phyloP scores from a whole-genome alignment of 2,113 vertebrate species.

The Carettochelys insculpta region DNA sequence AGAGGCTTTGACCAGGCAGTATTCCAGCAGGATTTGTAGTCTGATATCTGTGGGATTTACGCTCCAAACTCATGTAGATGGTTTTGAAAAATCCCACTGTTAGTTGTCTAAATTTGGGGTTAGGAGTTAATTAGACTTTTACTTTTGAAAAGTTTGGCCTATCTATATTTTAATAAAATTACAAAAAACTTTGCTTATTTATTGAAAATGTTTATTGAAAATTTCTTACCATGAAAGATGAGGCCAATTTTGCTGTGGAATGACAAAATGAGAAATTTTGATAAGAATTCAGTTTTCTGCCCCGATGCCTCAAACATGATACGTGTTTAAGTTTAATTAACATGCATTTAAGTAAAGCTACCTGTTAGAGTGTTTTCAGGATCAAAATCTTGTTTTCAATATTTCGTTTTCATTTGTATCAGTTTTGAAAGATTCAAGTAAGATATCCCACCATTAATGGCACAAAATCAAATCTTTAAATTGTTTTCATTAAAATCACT shows the following conservation, averaged over 20 bases:
- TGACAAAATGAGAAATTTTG: neutral
- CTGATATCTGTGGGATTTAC: neutral
- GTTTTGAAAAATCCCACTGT: neutral
- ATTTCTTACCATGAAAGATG: neutral
- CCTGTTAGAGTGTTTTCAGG: constrained; percentile 14
- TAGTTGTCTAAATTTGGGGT: neutral
- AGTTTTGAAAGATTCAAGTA: neutral
- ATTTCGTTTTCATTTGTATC: neutral
- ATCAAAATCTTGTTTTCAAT: neutral
- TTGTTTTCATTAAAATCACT: neutral
- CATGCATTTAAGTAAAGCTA: neutral
- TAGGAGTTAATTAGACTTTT: neutral
- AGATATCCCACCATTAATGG: neutral
- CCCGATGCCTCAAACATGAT: neutral
- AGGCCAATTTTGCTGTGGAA: neutral
- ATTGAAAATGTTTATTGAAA: neutral
- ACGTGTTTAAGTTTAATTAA: neutral
- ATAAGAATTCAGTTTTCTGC: neutral
- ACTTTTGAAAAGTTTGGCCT: neutral
- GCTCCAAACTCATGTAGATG: neutral
- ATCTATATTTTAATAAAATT: too few species aligned
- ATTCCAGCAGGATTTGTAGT: neutral
- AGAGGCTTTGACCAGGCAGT: neutral
- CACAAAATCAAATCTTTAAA: neutral
- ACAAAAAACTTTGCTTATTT: neutral